Base-by-base conservation (phyloP, 2,113 vertebrate genomes). In the Malurus alboscapulatus region DNA sequence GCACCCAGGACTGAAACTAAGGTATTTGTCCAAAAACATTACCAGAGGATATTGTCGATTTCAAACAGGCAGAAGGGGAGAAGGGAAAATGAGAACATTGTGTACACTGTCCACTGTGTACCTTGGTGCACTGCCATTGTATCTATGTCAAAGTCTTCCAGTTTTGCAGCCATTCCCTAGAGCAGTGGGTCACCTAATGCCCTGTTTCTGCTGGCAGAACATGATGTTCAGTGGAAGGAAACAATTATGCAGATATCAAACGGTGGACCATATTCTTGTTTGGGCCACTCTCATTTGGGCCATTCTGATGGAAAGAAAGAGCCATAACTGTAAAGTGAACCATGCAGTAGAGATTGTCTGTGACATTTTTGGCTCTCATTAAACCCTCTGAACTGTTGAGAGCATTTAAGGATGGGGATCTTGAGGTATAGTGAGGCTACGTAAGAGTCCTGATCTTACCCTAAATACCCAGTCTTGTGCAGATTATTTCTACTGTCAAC, bases 161-260 rank as follows among this genome's bases (percentile, higher is more conserved):
- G 66, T 77, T 93, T 59, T 78, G 66, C 61, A 95, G 90, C 58
- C 59, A 7, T 92, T 92, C 61, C 57, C 81, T 44, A 29, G 92
- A 66, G 72, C 38, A 86, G 32, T 11, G 7, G 69, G 75, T 94
- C 74, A 85, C 54, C 54, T 76, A n/a, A 62, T 58, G 53, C 40
- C 2, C 55, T 42, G 4, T 48, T 86, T 44, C 58, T 87, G 62
- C 44, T 93, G 63, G 62, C 36, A 26, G 92, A 94, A 96, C 76
- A 67, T 29, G 47, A 74, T 88, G 88, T 94, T 77, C 59, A 93
- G 6, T 27, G 36, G 36, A 93, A 86, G 82, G 32, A 87, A 96
- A 94, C 42, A 73, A 55, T 79, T 91, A 78, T 4, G 51, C 40
- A 79, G 66, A 74, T 92, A 89, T 65, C 58, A 72, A 47, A 47